These are phyloP conservation scores for Macquaria australasica DNA, from an alignment of 2,113 vertebrate genomes.

Conservation along the genomic window DNA sequence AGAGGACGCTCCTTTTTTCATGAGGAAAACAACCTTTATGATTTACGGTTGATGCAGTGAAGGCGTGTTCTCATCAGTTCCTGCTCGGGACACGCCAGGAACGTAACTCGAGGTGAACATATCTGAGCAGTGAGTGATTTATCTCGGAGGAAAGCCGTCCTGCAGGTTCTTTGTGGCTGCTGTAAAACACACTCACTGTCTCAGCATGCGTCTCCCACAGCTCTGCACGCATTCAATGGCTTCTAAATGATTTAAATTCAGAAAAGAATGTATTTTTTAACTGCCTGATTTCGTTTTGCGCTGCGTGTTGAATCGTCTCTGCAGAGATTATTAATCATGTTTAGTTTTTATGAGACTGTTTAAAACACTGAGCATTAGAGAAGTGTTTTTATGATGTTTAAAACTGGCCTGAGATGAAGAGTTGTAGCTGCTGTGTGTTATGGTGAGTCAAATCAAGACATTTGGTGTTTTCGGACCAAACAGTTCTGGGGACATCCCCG, in stretches of 20 bases:
- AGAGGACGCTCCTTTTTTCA: no score
- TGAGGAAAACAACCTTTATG: neutral
- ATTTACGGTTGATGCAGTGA: no score
- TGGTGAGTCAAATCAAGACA: no score
- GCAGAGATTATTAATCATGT: neutral
- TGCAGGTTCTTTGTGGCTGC: slow-evolving; percentile 27
- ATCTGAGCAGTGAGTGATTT: slow-evolving; percentile 15
- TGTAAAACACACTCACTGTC: neutral
- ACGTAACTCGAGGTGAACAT: neutral
- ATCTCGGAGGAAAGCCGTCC: neutral
- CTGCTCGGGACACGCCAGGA: neutral
- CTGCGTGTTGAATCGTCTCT: neutral
- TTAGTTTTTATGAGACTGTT: neutral
- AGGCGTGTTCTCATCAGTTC: neutral
- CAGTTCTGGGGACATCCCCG: no score
- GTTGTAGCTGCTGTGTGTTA: neutral
- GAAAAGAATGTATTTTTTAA: neutral
- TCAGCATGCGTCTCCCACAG: no score
- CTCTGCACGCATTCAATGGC: neutral
- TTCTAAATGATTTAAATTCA: neutral
- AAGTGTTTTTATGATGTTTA: no score
- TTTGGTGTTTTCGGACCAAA: no score
- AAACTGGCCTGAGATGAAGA: neutral
- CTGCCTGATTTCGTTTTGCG: neutral
- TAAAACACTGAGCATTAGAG: neutral